Evolutionary conservation across 2,888 invertebrate species (phyloP).

Genomic region (Trisateles emortualis): DNA sequence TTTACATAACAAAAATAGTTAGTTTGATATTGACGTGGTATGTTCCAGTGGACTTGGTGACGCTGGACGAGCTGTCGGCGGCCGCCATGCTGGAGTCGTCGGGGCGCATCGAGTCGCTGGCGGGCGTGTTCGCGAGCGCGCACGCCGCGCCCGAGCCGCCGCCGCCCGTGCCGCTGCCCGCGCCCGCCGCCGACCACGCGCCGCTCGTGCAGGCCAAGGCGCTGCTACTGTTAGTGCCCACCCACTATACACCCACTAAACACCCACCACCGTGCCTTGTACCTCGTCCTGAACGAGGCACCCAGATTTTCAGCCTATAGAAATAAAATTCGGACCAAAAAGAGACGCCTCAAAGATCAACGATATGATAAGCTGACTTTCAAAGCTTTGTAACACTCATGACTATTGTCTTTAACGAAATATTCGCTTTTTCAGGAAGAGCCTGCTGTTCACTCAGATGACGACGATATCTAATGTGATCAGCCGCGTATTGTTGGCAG

Average conservation of each 20-base stretch:
- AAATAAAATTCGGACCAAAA: too few relatives aligned
- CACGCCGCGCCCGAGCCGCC: slow-evolving; percentile 84
- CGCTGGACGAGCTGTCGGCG: slow-evolving; percentile 96
- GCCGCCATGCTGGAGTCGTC: slow-evolving; percentile 98
- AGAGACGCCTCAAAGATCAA: too few relatives aligned
- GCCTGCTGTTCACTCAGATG: slow-evolving; percentile 93
- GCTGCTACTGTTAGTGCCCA: slow-evolving; percentile 72
- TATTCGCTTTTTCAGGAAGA: slow-evolving; percentile 80
- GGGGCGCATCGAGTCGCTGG: slow-evolving; percentile 95
- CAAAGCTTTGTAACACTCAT: too few relatives aligned
- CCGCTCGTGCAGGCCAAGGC: slow-evolving; percentile 22
- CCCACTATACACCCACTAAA: not conserved
- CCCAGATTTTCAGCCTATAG: too few relatives aligned
- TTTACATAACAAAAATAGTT: too few relatives aligned
- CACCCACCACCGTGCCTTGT: too few relatives aligned
- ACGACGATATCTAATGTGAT: slow-evolving; percentile 93
- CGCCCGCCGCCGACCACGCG: slow-evolving; percentile 90
- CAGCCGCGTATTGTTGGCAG: slow-evolving; percentile 92
- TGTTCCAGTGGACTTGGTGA: slow-evolving; percentile 95
- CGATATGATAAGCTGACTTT: too few relatives aligned
- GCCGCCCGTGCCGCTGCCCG: slow-evolving; percentile 91
- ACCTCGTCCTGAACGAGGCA: too few relatives aligned
- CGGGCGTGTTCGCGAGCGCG: slow-evolving; percentile 92
- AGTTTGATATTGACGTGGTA: too few relatives aligned
- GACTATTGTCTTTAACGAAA: too few relatives aligned